Conservation (phyloP, 2,797 vertebrate species). For the Sardinella longiceps region DNA sequence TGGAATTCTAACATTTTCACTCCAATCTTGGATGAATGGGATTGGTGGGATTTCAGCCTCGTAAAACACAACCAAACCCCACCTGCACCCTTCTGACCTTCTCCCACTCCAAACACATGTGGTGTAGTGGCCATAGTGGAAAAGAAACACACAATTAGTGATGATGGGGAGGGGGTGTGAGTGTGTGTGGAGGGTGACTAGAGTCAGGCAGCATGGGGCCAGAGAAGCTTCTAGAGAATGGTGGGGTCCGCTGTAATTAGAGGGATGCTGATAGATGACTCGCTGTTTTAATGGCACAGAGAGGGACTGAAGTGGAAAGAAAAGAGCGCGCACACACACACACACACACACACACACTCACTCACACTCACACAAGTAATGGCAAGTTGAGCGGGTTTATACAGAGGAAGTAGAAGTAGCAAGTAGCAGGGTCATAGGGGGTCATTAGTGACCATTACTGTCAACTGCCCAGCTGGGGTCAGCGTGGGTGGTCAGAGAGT, state of each 20-base stretch:
- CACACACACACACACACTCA: constrained; percentile 6
- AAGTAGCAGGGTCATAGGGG: not conserved
- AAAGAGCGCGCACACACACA: not conserved
- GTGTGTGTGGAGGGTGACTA: not conserved
- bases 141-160: not conserved
- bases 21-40: too few species aligned
- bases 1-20: too few species aligned
- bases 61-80: too few species aligned
- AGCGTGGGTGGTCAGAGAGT: not conserved
- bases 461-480: constrained; percentile 26
- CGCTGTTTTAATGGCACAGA: constrained; percentile 3
- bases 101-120: not conserved
- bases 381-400: constrained; percentile 12
- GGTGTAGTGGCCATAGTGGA: not conserved
- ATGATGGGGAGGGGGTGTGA: not conserved
- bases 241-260: constrained; percentile 6
- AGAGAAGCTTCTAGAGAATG: not conserved
- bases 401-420: constrained; percentile 28
- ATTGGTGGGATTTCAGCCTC: too few species aligned
- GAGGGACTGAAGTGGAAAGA: not conserved
- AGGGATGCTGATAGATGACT: not conserved
- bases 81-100: too few species aligned
- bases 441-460: constrained; percentile 31
- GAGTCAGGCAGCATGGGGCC: not conserved
- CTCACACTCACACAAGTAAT: constrained; percentile 22